Percentiles rank a stretch among this genome's conserved stretches.
Evolutionary conservation across 2,113 vertebrate species (phyloP).

Genomic region (Aleadryas rufinucha): DNA sequence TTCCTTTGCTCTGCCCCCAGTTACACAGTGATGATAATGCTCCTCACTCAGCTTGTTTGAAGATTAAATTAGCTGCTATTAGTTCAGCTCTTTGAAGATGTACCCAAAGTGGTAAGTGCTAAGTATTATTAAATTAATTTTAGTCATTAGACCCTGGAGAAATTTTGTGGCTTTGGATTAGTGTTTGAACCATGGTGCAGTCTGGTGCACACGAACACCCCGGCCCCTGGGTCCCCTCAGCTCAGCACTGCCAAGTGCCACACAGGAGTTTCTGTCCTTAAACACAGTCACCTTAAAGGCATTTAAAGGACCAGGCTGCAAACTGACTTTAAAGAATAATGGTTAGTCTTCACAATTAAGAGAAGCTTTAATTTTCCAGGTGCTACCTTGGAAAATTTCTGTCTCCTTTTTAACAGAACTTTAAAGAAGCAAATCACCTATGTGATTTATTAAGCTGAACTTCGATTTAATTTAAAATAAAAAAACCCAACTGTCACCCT

Average conservation of each 20-base stretch:
- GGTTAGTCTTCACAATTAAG: neutral
- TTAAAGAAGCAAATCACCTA: neutral
- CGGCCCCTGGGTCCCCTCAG: rapidly evolving
- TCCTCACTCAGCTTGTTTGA: constrained; percentile 37
- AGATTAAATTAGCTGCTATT: constrained; percentile 60
- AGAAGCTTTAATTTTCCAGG: neutral
- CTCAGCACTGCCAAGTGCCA: neutral
- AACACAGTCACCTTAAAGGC: neutral
- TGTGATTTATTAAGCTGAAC: rapidly evolving
- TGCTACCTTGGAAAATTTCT: neutral
- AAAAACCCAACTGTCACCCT: neutral
- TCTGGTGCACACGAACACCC: neutral
- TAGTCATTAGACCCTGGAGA: neutral
- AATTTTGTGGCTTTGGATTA: neutral
- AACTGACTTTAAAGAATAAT: neutral
- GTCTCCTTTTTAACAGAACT: neutral
- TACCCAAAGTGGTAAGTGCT: neutral
- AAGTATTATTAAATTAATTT: constrained; percentile 10
- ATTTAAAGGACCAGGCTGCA: neutral
- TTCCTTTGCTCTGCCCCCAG: neutral
- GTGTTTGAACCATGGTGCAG: neutral
- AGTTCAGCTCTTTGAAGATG: constrained; percentile 48
- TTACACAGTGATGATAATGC: neutral
- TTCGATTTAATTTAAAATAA: neutral
- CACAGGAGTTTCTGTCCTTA: neutral